Evolutionary conservation across 2,797 vertebrate species (phyloP).

Genomic region (Enteromius argenteus): DNA sequence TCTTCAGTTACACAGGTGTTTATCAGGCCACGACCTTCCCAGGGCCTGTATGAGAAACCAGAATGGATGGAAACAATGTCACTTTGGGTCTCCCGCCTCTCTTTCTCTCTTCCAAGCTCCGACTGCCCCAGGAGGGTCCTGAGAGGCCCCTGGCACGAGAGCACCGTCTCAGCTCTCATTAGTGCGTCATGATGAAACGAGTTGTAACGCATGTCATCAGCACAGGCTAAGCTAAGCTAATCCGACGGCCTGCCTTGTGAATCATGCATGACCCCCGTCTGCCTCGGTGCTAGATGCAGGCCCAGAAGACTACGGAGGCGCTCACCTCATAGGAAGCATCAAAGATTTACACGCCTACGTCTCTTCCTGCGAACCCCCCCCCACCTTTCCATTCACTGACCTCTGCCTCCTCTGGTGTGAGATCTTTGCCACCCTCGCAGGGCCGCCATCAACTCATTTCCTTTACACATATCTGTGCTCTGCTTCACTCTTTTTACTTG

Average conservation of each 20-base stretch:
- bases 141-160: conserved; percentile 40
- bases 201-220: conserved; percentile 80
- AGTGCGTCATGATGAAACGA: conserved; percentile 83
- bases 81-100: conserved; percentile 71
- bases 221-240: conserved; percentile 70
- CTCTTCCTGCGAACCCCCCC: conserved; percentile 29
- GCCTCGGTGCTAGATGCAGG: conserved; percentile 62
- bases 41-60: background rate
- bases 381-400: conserved; percentile 46
- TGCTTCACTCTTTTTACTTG: conserved; percentile 20
- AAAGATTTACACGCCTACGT: conserved; percentile 78
- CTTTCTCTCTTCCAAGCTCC: conserved; percentile 24
- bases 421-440: conserved; percentile 44
- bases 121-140: conserved; percentile 47
- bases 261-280: conserved; percentile 81
- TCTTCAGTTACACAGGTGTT: background rate
- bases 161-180: conserved; percentile 76
- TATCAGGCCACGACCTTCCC: background rate
- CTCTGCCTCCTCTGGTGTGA: conserved; percentile 30
- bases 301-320: conserved; percentile 33
- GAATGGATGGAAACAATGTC: conserved; percentile 58
- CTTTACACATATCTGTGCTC: background rate
- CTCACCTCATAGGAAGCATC: conserved; percentile 71
- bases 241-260: conserved; percentile 79
- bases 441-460: conserved; percentile 27